Conservation (phyloP, 2,797 vertebrate genomes). For the Urocyon cinereoargenteus region DNA sequence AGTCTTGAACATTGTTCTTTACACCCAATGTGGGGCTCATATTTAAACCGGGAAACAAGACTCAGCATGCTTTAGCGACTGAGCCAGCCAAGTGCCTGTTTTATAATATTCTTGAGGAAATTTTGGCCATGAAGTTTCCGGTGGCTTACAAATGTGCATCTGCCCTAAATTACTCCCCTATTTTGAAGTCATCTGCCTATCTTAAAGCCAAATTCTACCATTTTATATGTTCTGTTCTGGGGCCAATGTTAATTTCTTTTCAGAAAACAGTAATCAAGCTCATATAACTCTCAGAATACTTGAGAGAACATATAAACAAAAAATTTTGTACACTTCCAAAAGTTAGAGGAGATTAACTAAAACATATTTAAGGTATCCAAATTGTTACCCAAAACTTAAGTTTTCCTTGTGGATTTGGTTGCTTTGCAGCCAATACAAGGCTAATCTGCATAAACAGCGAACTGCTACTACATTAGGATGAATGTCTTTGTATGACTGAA, state of each 20-base stretch:
- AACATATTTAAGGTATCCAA: slow-evolving; percentile 11
- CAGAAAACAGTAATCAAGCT: slow-evolving; percentile 5
- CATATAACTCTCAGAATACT: neutral
- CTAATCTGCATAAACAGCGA: slow-evolving; percentile 36
- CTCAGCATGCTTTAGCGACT: neutral
- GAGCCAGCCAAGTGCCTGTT: neutral
- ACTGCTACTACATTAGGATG: neutral
- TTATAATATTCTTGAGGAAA: slow-evolving; percentile 39
- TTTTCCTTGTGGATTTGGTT: slow-evolving; percentile 27
- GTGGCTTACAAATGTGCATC: neutral
- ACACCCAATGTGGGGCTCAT: neutral
- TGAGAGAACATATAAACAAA: slow-evolving; percentile 40
- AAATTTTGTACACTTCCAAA: slow-evolving; percentile 9
- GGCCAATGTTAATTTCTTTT: slow-evolving; percentile 30
- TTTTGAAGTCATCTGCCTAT: neutral
- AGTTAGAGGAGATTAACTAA: slow-evolving; percentile 25
- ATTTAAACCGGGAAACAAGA: neutral
- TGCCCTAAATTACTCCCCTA: neutral
- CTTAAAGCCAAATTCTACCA: neutral
- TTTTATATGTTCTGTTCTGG: slow-evolving; percentile 35
- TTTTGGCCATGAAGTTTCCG: slow-evolving; percentile 7
- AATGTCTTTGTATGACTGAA: slow-evolving; percentile 27
- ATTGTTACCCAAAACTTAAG: slow-evolving; percentile 36
- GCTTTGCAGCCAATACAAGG: slow-evolving; percentile 20
- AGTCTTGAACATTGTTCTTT: slow-evolving; percentile 33